Conservation (phyloP, 2,113 vertebrate species). For the Bettongia penicillata region DNA sequence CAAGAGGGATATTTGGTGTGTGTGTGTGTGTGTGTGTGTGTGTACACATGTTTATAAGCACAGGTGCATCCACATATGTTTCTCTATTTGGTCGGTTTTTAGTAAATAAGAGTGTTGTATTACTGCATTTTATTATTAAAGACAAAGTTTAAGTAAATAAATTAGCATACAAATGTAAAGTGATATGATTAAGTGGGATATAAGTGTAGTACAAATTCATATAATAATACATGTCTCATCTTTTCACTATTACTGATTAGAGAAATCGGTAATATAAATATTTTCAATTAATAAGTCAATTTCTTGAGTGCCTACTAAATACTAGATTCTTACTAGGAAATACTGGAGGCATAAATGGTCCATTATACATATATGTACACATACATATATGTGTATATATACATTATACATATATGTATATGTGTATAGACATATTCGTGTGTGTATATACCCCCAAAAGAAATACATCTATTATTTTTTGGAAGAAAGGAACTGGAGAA, state of each 20-base stretch:
- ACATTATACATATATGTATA: background rate
- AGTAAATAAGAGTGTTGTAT: background rate
- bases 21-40: background rate
- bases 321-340: background rate
- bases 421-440: background rate
- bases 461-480: background rate
- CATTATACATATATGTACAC: background rate
- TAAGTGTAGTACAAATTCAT: background rate
- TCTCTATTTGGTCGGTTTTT: slow-evolving; percentile 6
- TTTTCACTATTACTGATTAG: background rate
- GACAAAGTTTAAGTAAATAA: slow-evolving; percentile 17
- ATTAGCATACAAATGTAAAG: background rate
- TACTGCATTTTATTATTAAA: slow-evolving; percentile 10
- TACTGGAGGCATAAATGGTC: background rate
- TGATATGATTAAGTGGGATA: background rate
- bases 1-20: background rate
- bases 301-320: background rate
- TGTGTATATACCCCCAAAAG: background rate
- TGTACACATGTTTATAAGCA: background rate
- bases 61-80: background rate
- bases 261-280: background rate
- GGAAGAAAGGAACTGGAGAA: background rate
- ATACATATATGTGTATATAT: background rate
- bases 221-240: background rate
- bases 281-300: background rate